Conservation (phyloP, 2,888 invertebrate species). For the Apeira syringaria region DNA sequence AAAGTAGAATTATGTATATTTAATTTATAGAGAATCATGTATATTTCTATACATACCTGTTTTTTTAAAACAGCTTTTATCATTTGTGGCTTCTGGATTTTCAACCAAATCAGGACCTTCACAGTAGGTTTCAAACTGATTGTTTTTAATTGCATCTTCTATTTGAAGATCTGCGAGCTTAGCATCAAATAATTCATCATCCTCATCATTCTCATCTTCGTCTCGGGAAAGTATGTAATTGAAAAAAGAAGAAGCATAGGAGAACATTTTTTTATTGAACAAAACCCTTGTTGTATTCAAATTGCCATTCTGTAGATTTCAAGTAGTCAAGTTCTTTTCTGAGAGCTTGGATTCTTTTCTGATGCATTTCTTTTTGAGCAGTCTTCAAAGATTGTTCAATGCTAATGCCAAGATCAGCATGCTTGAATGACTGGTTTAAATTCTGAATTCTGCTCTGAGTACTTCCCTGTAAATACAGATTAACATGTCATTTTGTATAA, state of each 20-base stretch:
- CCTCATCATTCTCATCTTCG: slow-evolving; percentile 57
- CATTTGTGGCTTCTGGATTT: slow-evolving; percentile 39
- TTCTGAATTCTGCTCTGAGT: slow-evolving; percentile 58
- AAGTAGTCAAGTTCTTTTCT: slow-evolving; percentile 90
- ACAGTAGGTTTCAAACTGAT: slow-evolving; percentile 25
- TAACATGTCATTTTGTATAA: background rate
- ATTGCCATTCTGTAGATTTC: slow-evolving; percentile 93
- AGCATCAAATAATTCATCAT: slow-evolving; percentile 65
- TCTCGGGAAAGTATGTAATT: slow-evolving; percentile 56
- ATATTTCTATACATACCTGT: slow-evolving; percentile 66
- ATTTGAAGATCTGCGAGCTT: slow-evolving; percentile 42
- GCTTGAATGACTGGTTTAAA: slow-evolving; percentile 75
- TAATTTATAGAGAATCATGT: no score
- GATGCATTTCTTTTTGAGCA: slow-evolving; percentile 86
- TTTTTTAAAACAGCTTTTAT: slow-evolving; percentile 59
- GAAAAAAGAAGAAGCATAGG: slow-evolving; percentile 64
- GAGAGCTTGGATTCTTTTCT: slow-evolving; percentile 87
- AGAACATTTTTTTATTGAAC: slow-evolving; percentile 81
- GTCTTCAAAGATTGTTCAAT: slow-evolving; percentile 82
- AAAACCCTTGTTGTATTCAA: slow-evolving; percentile 88
- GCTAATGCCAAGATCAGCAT: slow-evolving; percentile 78
- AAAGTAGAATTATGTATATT: no score
- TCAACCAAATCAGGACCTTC: no score
- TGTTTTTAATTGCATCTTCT: slow-evolving; percentile 29
- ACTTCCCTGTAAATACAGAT: slow-evolving; percentile 49